These are phyloP conservation scores for Acropora yongei DNA, from an alignment of 64 coral and sea anemone species.

Conservation along the genomic window DNA sequence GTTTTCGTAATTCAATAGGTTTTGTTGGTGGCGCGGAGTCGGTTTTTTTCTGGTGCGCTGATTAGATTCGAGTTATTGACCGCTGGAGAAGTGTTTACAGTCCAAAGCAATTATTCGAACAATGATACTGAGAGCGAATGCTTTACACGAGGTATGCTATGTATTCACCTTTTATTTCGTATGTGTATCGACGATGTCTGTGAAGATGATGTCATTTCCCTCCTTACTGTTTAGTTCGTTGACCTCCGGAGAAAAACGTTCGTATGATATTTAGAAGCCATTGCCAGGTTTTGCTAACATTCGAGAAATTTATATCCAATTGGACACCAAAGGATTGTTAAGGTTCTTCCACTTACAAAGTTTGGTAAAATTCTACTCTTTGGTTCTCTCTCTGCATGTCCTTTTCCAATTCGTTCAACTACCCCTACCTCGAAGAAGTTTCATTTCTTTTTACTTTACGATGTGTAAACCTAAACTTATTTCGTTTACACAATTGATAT, in stretches of 20 bases:
- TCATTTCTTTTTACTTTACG: neutral
- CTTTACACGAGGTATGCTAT: constrained; percentile 24
- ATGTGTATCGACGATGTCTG: constrained; percentile 15
- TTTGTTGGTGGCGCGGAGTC: constrained; percentile 28
- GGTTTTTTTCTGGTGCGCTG: neutral
- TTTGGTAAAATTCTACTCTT: neutral
- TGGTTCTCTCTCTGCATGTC: neutral
- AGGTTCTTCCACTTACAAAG: neutral
- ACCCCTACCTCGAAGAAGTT: neutral
- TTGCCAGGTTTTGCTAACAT: neutral
- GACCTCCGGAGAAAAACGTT: constrained; percentile 25
- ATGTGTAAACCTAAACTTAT: neutral
- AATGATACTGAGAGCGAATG: neutral
- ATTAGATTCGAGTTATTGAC: constrained; percentile 17
- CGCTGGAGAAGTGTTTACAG: neutral
- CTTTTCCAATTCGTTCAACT: neutral
- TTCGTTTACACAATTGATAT: neutral
- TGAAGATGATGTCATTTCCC: constrained; percentile 42
- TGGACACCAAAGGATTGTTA: neutral
- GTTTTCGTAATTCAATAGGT: constrained; percentile 84
- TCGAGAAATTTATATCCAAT: neutral
- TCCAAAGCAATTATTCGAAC: neutral
- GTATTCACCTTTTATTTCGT: constrained; percentile 1
- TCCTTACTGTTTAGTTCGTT: neutral
- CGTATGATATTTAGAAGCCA: neutral